Evolutionary conservation across 1,140 invertebrate species (phyloP), one percentile per base, ranked within the genome.

Genomic region (Nebria ingens): DNA sequence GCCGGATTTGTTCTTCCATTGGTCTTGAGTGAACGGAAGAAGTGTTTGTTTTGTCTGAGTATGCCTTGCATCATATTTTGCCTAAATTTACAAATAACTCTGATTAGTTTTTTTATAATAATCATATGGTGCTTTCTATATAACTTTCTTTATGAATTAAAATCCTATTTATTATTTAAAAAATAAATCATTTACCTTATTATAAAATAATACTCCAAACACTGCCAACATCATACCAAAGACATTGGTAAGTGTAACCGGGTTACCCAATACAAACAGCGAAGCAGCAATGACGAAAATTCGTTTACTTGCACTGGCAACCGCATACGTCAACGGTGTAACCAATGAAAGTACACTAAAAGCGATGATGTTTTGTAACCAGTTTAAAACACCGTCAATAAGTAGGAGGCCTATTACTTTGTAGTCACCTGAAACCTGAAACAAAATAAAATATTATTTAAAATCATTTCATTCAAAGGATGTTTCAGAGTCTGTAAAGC

Each of bases 241-340:
- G 58, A 96, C 70, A 73, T 98, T 98, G 25, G 85, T 71, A 52
- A 79, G 73, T 2, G 93, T 92, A 1, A 97, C 92, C 1, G 94
- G 94, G 76, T 98, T 98, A 21, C 87, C 84, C 56, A 98, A 73
- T 58, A 95, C 78, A 38, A 97, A 71, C 54, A 98, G 75, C 3
- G 93, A 97, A 19, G 91, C 83, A 19, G 80, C 84, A 62, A 98
- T 97, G 17, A 98, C 89, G 57, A 90, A 90, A 59, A 97, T 91
- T 62, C 95, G 77, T 72, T 98, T 98, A n/a, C 91, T 91, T 12
- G 92, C 91, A 71, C 89, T 97, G 13, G 93, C 91, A 19, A 98
- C 93, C 0, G 93, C 91, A 71, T 97, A 98, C 0, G 92, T 93
- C 19, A 98, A 75, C 15, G 95, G 92, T 13, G 92, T 85, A 1